These are phyloP conservation scores for Pterostichus niger DNA, from an alignment of 2,888 invertebrate genomes.

Conservation along the genomic window DNA sequence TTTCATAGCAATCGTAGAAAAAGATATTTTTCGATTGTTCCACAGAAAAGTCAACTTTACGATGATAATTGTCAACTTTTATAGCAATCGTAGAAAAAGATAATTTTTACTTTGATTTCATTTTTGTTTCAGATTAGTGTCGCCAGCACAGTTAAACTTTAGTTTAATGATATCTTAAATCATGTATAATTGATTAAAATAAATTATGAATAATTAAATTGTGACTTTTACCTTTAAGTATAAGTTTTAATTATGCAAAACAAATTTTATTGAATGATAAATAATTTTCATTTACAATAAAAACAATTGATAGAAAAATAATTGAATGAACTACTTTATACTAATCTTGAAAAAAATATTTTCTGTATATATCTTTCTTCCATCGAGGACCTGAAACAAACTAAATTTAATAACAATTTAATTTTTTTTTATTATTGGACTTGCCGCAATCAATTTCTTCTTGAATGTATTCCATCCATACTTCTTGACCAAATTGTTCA, in stretches of 20 bases:
- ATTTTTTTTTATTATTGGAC: neutral
- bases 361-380: slow-evolving; percentile 55
- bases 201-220: slow-evolving; percentile 32
- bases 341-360: slow-evolving; percentile 44
- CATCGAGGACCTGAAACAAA: slow-evolving; percentile 49
- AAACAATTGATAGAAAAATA: slow-evolving; percentile 19
- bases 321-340: neutral
- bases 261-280: neutral
- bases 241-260: neutral
- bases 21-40: too few species aligned
- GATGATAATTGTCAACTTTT: too few species aligned
- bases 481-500: slow-evolving; percentile 52
- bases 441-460: slow-evolving; percentile 63
- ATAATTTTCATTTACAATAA: slow-evolving; percentile 46
- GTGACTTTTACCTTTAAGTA: neutral
- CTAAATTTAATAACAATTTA: slow-evolving; percentile 14
- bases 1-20: too few species aligned
- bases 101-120: too few species aligned
- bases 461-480: slow-evolving; percentile 53
- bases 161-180: slow-evolving; percentile 22
- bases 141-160: slow-evolving; percentile 3
- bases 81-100: neutral
- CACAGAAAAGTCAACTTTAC: too few species aligned
- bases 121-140: slow-evolving; percentile 44
- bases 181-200: slow-evolving; percentile 34